These are phyloP conservation scores for Spilarctia lutea DNA, from an alignment of 2,888 invertebrate species.

Conservation along the genomic window DNA sequence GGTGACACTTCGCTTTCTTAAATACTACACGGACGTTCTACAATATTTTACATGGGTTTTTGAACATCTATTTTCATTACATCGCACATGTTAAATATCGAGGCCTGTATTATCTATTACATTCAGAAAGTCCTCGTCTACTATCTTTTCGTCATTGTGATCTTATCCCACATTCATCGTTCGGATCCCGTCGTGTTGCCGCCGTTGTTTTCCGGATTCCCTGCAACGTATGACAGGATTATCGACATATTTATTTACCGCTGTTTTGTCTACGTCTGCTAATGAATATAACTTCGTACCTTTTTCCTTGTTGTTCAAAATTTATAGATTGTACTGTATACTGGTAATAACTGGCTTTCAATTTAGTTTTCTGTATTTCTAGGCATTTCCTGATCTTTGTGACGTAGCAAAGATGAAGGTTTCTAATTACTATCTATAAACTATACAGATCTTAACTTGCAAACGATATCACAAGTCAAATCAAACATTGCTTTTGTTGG, in stretches of 20 bases:
- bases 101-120: slow-evolving; percentile 67
- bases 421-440: too few species aligned
- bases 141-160: slow-evolving; percentile 72
- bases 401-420: too few species aligned
- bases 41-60: not conserved
- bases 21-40: not conserved
- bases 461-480: too few species aligned
- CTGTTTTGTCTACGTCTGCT: slow-evolving; percentile 54
- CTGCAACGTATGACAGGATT: slow-evolving; percentile 76
- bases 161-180: slow-evolving; percentile 70
- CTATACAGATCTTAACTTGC: too few species aligned
- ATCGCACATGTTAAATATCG: slow-evolving; percentile 64
- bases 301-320: not conserved
- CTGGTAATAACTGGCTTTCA: too few species aligned
- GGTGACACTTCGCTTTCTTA: too few species aligned
- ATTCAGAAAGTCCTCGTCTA: slow-evolving; percentile 73
- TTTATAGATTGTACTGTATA: too few species aligned
- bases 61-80: slow-evolving; percentile 42
- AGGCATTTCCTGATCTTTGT: not conserved
- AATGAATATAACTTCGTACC: slow-evolving; percentile 41
- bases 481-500: too few species aligned
- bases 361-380: not conserved
- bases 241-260: slow-evolving; percentile 66
- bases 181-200: slow-evolving; percentile 62
- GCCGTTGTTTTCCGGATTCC: slow-evolving; percentile 65